A percentile compares a stretch with the other conserved stretches of the same genome.
These are phyloP conservation scores for Allygus modestus DNA, from an alignment of 2,888 invertebrate species.

Conservation along the genomic window DNA sequence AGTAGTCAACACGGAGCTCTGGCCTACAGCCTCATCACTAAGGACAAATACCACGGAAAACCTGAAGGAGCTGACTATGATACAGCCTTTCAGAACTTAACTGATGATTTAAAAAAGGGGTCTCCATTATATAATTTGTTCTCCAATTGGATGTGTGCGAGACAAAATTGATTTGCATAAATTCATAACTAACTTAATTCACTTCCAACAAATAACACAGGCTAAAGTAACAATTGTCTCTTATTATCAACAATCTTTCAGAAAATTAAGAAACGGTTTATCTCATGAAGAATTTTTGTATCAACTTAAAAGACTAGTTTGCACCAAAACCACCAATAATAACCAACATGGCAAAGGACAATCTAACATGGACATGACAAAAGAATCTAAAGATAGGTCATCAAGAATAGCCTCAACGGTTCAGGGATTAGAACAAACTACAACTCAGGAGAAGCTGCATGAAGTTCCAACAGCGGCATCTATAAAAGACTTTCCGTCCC, in stretches of 20 bases:
- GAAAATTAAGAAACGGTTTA: not conserved
- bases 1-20: not conserved
- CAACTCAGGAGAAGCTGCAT: no score
- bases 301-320: not conserved
- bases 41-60: not conserved
- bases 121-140: no score
- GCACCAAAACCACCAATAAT: no score
- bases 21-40: slow-evolving; percentile 5
- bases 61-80: not conserved
- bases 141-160: slow-evolving; percentile 3
- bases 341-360: no score
- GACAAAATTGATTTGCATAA: not conserved
- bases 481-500: no score
- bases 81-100: not conserved
- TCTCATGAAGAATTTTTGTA: slow-evolving; percentile 9
- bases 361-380: no score
- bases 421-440: no score
- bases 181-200: not conserved
- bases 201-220: not conserved
- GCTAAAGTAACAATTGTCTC: slow-evolving; percentile 11
- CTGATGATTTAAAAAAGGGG: no score
- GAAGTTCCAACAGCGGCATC: no score
- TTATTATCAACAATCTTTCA: slow-evolving; percentile 13
- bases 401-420: no score
- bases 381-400: no score